Conservation (phyloP, 2,888 invertebrate genomes). For the Dendrolimus houi region DNA sequence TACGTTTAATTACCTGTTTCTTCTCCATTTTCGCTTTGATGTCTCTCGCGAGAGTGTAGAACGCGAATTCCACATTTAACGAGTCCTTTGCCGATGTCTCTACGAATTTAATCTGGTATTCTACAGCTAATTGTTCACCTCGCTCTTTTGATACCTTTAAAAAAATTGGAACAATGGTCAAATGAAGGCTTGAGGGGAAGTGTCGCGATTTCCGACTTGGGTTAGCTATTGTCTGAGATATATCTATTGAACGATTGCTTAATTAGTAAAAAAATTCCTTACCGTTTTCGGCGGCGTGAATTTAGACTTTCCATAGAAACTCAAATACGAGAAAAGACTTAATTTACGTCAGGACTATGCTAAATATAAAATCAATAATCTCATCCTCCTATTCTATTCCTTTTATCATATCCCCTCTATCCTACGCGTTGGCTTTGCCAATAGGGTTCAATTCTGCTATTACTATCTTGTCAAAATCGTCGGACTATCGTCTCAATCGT, state of each 20-base stretch:
- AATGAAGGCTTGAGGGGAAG: background rate
- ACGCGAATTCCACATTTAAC: constrained; percentile 98
- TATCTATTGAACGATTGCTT: background rate
- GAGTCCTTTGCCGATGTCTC: constrained; percentile 99
- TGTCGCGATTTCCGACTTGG: background rate
- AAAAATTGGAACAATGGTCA: background rate
- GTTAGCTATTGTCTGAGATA: background rate
- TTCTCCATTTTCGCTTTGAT: constrained; percentile 99
- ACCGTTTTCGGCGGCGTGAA: too few species aligned
- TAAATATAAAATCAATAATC: too few species aligned
- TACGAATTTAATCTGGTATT: constrained; percentile 99
- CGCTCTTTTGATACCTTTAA: constrained; percentile 92
- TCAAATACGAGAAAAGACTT: too few species aligned
- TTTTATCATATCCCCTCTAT: too few species aligned
- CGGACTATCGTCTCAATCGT: too few species aligned
- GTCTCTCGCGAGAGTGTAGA: constrained; percentile 97
- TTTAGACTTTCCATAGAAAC: too few species aligned
- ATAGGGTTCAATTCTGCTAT: too few species aligned
- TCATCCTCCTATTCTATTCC: too few species aligned
- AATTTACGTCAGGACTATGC: too few species aligned
- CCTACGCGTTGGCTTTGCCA: too few species aligned
- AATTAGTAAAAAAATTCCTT: background rate
- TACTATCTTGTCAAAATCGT: too few species aligned
- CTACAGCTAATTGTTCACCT: constrained; percentile 97
- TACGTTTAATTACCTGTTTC: constrained; percentile 84